Evolutionary conservation across 1,140 invertebrate species (phyloP).

Genomic region (Bathynomus jamesi): DNA sequence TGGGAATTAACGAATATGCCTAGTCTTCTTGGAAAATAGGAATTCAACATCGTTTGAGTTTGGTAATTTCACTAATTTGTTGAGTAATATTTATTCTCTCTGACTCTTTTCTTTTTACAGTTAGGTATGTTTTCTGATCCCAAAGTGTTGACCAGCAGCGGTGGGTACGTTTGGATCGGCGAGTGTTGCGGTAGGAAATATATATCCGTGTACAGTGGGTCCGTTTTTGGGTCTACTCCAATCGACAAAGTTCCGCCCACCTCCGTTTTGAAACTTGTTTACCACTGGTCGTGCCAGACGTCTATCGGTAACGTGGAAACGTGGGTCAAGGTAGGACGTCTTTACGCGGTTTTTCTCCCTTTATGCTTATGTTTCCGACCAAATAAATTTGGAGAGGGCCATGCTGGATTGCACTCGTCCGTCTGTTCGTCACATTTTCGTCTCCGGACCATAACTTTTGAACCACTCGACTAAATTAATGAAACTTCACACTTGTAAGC

Average conservation of each 20-base stretch:
- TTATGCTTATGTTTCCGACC: not conserved
- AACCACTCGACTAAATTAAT: too few species aligned
- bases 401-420: too few species aligned
- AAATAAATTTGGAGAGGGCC: too few species aligned
- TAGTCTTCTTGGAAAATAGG: too few species aligned
- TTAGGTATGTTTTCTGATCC: slow-evolving; percentile 32
- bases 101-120: slow-evolving; percentile 10
- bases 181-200: slow-evolving; percentile 72
- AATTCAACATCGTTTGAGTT: too few species aligned
- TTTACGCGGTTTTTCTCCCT: too few species aligned
- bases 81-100: not conserved
- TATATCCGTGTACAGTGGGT: slow-evolving; percentile 75
- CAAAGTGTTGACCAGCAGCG: slow-evolving; percentile 40
- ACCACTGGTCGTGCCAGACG: slow-evolving; percentile 83
- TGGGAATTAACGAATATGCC: too few species aligned
- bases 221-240: slow-evolving; percentile 72
- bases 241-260: slow-evolving; percentile 57
- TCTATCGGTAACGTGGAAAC: slow-evolving; percentile 75
- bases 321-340: slow-evolving; percentile 69
- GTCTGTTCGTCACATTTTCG: too few species aligned
- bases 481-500: too few species aligned
- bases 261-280: slow-evolving; percentile 70
- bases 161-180: slow-evolving; percentile 78
- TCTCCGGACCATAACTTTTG: too few species aligned
- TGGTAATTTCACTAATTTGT: too few species aligned